Conservation (phyloP, 2,113 vertebrate species). For the Xiphophorus hellerii region DNA sequence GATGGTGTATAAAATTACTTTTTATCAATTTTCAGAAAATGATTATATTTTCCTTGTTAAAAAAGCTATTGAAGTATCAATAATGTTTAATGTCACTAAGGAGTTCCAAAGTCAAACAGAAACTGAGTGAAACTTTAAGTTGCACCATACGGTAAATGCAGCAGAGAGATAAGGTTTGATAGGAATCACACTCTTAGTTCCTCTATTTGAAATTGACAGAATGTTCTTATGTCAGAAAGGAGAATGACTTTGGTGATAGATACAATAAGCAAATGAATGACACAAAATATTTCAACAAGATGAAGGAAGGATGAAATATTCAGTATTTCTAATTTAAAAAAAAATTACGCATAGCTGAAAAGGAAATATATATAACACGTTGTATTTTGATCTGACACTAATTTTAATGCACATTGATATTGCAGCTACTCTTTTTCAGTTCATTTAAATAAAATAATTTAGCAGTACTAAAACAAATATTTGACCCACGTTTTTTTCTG, state of each 20-base stretch:
- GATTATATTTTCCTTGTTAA: background rate
- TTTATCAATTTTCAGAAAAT: too few relatives aligned
- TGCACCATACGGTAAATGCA: background rate
- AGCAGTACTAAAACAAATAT: background rate
- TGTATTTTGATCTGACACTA: background rate
- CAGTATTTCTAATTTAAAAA: background rate
- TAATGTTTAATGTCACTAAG: background rate
- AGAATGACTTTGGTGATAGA: constrained; percentile 4
- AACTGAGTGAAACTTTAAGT: background rate
- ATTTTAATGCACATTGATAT: background rate
- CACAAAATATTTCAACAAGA: constrained; percentile 10
- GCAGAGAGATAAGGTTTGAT: background rate
- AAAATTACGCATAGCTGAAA: background rate
- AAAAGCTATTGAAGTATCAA: background rate
- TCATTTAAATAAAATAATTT: background rate
- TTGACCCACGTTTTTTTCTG: constrained; percentile 23
- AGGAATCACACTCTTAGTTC: constrained; percentile 9
- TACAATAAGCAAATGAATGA: background rate
- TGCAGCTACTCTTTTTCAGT: background rate
- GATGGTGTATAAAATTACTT: too few relatives aligned
- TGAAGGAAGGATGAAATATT: background rate
- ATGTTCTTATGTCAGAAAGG: constrained; percentile 2
- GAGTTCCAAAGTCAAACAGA: background rate
- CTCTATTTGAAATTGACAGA: constrained; percentile 13
- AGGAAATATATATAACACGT: too few relatives aligned